phyloP scores from a whole-genome alignment of 2,888 invertebrate genomes.

The Brachyopa scutellaris region DNA sequence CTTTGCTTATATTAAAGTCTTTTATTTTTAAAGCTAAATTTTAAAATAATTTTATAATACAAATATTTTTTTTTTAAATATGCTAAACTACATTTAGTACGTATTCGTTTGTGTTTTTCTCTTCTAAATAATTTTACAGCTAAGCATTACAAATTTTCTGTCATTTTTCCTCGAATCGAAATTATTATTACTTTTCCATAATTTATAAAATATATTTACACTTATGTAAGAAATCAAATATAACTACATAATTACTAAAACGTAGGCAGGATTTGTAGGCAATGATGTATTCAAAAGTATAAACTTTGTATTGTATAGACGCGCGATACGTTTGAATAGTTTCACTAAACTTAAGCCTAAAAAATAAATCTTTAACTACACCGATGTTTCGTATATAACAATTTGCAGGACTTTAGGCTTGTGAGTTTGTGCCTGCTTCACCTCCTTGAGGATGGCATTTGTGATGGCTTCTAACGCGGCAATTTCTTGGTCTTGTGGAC shows the following conservation, averaged over 20 bases:
- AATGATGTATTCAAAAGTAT: conserved; percentile 35
- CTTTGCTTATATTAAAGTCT: conserved; percentile 69
- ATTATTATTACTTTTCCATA: neutral
- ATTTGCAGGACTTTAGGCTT: conserved; percentile 87
- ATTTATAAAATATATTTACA: conserved; percentile 39
- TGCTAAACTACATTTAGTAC: conserved; percentile 19
- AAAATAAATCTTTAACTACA: conserved; percentile 82
- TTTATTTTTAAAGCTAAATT: conserved; percentile 68
- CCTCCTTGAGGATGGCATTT: conserved; percentile 86
- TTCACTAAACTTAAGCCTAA: conserved; percentile 52
- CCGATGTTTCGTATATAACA: conserved; percentile 94
- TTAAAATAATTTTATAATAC: conserved; percentile 44
- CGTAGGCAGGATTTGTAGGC: conserved; percentile 68
- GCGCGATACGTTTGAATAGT: conserved; percentile 44
- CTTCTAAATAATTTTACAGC: conserved; percentile 40
- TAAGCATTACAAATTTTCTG: conserved; percentile 50
- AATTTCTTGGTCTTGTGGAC: conserved; percentile 86
- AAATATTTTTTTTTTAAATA: conserved; percentile 18
- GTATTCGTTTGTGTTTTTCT: neutral
- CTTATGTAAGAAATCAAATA: conserved; percentile 11
- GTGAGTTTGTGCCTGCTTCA: conserved; percentile 84
- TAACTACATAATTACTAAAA: conserved; percentile 43
- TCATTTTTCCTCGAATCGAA: conserved; percentile 49
- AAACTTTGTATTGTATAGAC: conserved; percentile 3
- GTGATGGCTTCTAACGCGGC: conserved; percentile 83